Evolutionary conservation across 2,888 invertebrate species (phyloP).

Genomic region (Agriopis marginaria): DNA sequence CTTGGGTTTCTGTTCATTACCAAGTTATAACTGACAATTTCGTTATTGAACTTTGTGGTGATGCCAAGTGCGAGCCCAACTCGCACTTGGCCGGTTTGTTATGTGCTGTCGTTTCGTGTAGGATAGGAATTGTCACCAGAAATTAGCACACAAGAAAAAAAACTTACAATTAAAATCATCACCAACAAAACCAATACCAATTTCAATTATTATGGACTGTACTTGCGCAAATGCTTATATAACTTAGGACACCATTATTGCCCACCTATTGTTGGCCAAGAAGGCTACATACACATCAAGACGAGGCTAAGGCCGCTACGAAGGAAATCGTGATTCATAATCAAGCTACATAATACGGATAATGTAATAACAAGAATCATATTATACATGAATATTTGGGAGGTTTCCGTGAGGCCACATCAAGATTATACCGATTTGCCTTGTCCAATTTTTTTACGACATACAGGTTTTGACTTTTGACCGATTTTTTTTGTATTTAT

Average conservation of each 20-base stretch:
- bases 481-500: not conserved
- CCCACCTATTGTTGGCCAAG: conserved; percentile 30
- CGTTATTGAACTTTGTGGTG: too few relatives aligned
- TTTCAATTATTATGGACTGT: not conserved
- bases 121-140: too few relatives aligned
- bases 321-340: conserved; percentile 45
- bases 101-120: too few relatives aligned
- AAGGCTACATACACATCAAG: conserved; percentile 50
- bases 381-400: not conserved
- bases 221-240: conserved; percentile 8
- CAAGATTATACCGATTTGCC: not conserved
- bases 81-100: too few relatives aligned
- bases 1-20: too few relatives aligned
- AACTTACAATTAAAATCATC: too few relatives aligned
- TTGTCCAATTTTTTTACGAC: not conserved
- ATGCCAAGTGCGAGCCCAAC: too few relatives aligned
- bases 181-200: not conserved
- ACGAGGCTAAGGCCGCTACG: conserved; percentile 55
- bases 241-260: conserved; percentile 6
- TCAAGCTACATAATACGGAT: not conserved
- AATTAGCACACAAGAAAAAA: too few relatives aligned
- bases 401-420: conserved; percentile 2
- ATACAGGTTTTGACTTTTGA: not conserved
- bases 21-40: too few relatives aligned
- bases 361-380: not conserved